Base-by-base conservation (phyloP, 2,888 invertebrate genomes). In the Caenorhabditis uteleia region DNA sequence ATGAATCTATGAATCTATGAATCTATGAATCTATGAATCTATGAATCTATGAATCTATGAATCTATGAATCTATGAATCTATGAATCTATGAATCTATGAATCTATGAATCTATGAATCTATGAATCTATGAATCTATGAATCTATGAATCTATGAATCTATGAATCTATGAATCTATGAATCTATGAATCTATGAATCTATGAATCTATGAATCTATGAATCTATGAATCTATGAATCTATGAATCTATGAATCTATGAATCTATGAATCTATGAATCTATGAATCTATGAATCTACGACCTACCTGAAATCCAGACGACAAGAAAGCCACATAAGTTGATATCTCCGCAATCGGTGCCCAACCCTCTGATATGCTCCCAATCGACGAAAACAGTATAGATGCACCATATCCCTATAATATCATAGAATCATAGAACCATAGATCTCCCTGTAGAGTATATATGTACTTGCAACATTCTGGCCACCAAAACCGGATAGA, bases 281-380 rank as follows among this genome's bases (percentile, higher is more conserved):
- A 34, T 5, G 5, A 34, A 34, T 34, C n/a, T 34, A 20, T 36
- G 36, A 18, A 14, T 34, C n/a, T n/a, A n/a, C n/a, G 18, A 44
- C 7, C 14, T 12, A 69, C 61, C 51, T 70, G 70, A 39, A 66
- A 59, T 12, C 61, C 65, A 3, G 57, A 46, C 0, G 71, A 68
- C 5, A 71, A 26, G n/a, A 66, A 50, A 14, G 71, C 71, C 12
- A 73, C 66, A 45, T 61, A 73, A 8, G 61, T 54, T 10, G 58
- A 58, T 21, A 58, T 61, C 18, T 61, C 67, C 7, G 62, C 45
- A 10, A 57, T 44, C 2, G 69, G 64, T 16, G 65, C 26, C 73
- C 73, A 73, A 18, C 57, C 57, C 20, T 64, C 48, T 3, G 70
- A 55, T 36, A 73, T 70, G 21, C 44, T 47, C 5, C 73, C 73